Evolutionary conservation across 1,140 invertebrate species (phyloP).

Genomic region (Cecropterus lyciades): DNA sequence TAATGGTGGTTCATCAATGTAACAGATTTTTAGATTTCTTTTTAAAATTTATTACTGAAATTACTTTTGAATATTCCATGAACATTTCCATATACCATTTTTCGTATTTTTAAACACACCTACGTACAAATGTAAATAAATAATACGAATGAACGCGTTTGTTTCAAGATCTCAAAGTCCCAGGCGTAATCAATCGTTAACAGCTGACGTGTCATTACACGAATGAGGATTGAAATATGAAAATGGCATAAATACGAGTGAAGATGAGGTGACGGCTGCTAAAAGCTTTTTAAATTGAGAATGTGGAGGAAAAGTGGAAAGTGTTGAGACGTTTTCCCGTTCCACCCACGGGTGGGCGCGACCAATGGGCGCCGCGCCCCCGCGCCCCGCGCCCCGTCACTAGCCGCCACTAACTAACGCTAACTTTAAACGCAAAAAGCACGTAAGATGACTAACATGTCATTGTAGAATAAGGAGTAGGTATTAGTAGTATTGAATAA

Average conservation of each 20-base stretch:
- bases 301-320: conserved; percentile 59
- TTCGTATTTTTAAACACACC: no score
- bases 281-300: conserved; percentile 75
- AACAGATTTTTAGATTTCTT: no score
- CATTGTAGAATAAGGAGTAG: background rate
- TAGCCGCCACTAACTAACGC: background rate
- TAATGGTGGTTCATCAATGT: no score
- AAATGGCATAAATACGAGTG: conserved; percentile 40
- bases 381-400: conserved; percentile 42
- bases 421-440: background rate
- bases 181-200: conserved; percentile 58
- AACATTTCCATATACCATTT: no score
- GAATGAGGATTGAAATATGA: conserved; percentile 47
- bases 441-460: background rate
- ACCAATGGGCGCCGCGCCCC: conserved; percentile 63
- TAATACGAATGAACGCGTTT: background rate
- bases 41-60: no score
- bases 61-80: no score
- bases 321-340: conserved; percentile 52
- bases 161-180: conserved; percentile 43
- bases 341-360: conserved; percentile 70
- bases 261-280: conserved; percentile 64
- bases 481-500: no score
- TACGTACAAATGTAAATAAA: background rate
- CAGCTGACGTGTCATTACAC: conserved; percentile 50